phyloP scores from a whole-genome alignment of 1,140 invertebrate genomes.

The Ganaspis sp. region DNA sequence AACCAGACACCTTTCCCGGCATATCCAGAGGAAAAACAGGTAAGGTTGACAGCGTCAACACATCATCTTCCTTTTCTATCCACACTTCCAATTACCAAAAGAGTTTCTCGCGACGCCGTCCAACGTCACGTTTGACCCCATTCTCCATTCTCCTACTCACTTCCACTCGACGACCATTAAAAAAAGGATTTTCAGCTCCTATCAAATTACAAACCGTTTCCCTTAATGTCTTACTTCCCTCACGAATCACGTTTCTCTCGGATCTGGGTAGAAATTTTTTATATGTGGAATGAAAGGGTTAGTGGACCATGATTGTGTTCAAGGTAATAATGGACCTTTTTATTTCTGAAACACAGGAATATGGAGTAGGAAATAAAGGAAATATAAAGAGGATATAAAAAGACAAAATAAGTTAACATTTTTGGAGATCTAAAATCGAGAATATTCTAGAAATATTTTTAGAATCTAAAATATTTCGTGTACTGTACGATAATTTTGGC shows the following conservation, averaged over 20 bases:
- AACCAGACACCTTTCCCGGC: constrained; percentile 68
- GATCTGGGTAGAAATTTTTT: constrained; percentile 52
- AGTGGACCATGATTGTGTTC: no score
- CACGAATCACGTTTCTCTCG: constrained; percentile 8
- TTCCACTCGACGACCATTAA: not conserved
- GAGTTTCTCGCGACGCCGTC: constrained; percentile 10
- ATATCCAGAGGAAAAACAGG: constrained; percentile 74
- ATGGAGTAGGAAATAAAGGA: no score
- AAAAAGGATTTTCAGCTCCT: constrained; percentile 3
- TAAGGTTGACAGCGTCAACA: constrained; percentile 51
- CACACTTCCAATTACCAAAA: constrained; percentile 27
- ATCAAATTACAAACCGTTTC: constrained; percentile 21
- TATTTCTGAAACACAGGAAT: no score
- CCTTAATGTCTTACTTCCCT: constrained; percentile 17
- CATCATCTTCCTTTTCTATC: not conserved
- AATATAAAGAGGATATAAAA: no score
- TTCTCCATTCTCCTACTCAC: not conserved
- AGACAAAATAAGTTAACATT: no score
- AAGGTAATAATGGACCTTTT: no score
- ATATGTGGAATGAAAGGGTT: not conserved
- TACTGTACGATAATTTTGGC: no score
- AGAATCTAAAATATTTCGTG: no score
- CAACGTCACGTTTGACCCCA: constrained; percentile 18
- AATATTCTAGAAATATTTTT: no score
- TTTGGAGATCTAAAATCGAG: no score